Conservation (phyloP, 2,888 invertebrate genomes). For the Opisthograptis luteolata region DNA sequence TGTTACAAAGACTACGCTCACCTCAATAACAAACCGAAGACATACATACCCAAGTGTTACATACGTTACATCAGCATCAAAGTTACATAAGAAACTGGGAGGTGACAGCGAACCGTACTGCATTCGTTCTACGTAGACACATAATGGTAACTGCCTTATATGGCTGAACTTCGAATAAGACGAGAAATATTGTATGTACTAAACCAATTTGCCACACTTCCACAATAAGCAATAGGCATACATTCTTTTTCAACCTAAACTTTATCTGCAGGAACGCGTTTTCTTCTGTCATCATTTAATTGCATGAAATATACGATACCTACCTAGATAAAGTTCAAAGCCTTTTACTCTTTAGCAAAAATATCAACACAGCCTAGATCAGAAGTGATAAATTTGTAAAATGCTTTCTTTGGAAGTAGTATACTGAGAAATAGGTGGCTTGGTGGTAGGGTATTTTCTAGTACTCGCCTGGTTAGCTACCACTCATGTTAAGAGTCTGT, state of each 20-base stretch:
- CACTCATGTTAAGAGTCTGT: too few relatives aligned
- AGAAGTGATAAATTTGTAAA: too few relatives aligned
- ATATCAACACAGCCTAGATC: too few relatives aligned
- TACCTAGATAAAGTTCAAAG: too few relatives aligned
- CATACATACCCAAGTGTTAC: constrained; percentile 4
- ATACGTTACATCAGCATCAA: constrained; percentile 17
- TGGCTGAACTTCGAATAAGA: neutral
- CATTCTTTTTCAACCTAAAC: constrained; percentile 1
- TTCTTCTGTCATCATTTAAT: too few relatives aligned
- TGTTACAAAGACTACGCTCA: constrained; percentile 10
- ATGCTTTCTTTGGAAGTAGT: too few relatives aligned
- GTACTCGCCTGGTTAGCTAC: too few relatives aligned
- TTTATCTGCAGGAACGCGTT: constrained; percentile 9
- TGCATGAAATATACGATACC: too few relatives aligned
- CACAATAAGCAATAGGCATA: constrained; percentile 7
- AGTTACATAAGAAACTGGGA: constrained; percentile 14
- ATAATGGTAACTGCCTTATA: constrained; percentile 1
- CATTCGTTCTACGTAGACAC: constrained; percentile 2
- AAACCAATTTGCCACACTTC: constrained; percentile 2
- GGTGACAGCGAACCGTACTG: constrained; percentile 5
- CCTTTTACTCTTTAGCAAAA: too few relatives aligned
- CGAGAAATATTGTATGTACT: neutral
- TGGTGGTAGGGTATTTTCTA: too few relatives aligned
- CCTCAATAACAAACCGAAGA: constrained; percentile 11
- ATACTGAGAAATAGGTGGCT: too few relatives aligned